Conservation (phyloP, 2,797 vertebrate genomes). For the Clarias laeviceps region DNA sequence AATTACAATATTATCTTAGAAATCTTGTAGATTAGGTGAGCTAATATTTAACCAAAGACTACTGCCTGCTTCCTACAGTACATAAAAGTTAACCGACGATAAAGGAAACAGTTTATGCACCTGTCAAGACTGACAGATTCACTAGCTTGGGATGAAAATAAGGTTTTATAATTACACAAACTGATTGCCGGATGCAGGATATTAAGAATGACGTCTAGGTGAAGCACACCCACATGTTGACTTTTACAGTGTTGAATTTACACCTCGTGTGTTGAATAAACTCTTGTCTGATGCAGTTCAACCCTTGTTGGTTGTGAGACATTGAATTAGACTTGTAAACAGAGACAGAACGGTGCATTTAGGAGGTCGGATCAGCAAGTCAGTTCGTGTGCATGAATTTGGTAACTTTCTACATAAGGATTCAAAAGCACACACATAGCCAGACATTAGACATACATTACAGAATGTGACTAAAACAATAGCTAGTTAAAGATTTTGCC, state of each 20-base stretch:
- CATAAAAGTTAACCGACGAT: background rate
- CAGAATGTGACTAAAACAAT: background rate
- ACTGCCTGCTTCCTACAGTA: background rate
- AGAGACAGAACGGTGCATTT: background rate
- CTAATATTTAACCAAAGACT: background rate
- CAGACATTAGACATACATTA: background rate
- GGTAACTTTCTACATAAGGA: background rate
- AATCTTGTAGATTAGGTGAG: background rate
- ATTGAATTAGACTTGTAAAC: too few relatives aligned
- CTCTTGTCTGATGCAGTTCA: background rate
- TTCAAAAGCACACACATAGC: background rate
- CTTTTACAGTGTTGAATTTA: background rate
- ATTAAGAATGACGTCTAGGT: too few relatives aligned
- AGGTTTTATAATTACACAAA: background rate
- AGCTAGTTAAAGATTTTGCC: background rate
- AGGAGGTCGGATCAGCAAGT: background rate
- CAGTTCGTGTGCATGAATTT: background rate
- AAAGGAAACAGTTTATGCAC: slow-evolving; percentile 39
- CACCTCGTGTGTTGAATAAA: background rate
- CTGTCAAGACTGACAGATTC: background rate
- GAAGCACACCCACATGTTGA: background rate
- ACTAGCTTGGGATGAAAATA: background rate
- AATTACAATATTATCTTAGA: background rate
- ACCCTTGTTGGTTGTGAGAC: background rate
- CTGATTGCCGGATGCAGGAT: slow-evolving; percentile 4